Evolutionary conservation across 2,113 vertebrate genomes (phyloP).

Genomic region (human (Homo sapiens)): DNA sequence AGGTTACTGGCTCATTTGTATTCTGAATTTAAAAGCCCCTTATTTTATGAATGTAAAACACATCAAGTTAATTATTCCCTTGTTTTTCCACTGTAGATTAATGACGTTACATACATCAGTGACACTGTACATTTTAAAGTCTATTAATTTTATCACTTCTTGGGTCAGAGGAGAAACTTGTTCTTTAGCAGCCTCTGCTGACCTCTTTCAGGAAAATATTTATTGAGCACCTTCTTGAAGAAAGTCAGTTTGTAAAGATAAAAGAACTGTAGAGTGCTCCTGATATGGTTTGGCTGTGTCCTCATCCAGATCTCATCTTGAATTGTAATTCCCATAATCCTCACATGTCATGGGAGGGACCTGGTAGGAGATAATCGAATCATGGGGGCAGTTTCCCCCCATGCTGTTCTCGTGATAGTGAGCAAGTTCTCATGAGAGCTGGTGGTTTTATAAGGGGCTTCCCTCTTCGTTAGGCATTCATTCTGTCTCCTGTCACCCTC

Average conservation of each 20-base stretch:
- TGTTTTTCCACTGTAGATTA: conserved; percentile 27
- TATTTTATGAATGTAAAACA: conserved; percentile 9
- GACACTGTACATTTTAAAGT: conserved; percentile 27
- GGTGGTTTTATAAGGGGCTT: no score
- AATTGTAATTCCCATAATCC: no score
- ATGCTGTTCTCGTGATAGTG: no score
- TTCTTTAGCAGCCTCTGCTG: neutral
- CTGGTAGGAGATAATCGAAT: no score
- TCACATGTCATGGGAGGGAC: no score
- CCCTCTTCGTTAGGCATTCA: no score
- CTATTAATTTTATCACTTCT: conserved; percentile 50
- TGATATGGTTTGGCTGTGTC: no score
- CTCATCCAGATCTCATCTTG: no score
- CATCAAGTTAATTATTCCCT: conserved; percentile 36
- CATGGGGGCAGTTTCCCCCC: no score
- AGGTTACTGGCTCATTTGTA: conserved; percentile 11
- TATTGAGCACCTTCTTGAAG: neutral
- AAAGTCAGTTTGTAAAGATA: neutral
- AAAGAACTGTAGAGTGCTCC: neutral
- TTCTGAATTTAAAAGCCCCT: conserved; percentile 24
- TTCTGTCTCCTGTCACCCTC: no score
- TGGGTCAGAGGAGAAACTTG: neutral
- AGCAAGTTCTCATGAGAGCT: no score
- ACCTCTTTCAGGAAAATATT: neutral
- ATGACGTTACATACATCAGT: conserved; percentile 22